Conservation (phyloP, 2,113 vertebrate genomes). For the Paradoxurus hermaphroditus region DNA sequence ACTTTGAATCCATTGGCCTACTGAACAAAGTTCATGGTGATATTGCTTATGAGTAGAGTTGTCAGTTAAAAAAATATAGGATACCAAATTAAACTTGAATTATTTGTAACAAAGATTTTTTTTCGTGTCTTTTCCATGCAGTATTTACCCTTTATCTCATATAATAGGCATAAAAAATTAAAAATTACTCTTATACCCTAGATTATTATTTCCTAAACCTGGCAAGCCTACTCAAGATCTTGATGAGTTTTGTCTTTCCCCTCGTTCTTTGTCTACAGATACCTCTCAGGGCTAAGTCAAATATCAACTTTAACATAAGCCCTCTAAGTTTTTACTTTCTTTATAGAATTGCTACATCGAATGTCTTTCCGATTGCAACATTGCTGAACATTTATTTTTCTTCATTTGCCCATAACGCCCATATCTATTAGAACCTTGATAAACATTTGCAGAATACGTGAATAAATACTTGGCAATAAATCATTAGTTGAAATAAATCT, state of each 20-base stretch:
- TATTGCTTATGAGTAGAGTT: not conserved
- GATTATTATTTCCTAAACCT: constrained; percentile 1
- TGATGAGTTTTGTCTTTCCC: not conserved
- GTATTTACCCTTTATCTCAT: not conserved
- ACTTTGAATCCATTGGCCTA: not conserved
- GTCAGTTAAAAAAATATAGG: not conserved
- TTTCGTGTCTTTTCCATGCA: not conserved
- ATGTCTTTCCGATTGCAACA: not conserved
- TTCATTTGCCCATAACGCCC: not conserved
- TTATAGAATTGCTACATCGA: not conserved
- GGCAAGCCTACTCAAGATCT: not conserved
- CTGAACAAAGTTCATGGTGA: not conserved
- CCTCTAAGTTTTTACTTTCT: not conserved
- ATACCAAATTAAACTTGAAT: not conserved
- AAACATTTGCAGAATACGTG: constrained; percentile 27
- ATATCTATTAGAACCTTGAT: not conserved
- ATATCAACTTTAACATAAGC: not conserved
- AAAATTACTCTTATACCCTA: not conserved
- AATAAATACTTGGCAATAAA: constrained; percentile 32
- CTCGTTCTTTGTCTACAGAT: not conserved
- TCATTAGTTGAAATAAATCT: constrained; percentile 31
- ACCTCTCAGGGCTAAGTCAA: not conserved
- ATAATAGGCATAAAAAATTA: not conserved
- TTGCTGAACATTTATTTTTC: constrained; percentile 14
- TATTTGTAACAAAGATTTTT: not conserved